A percentile compares a stretch with the other conserved stretches of the same genome.
phyloP scores from a whole-genome alignment of 1,140 invertebrate genomes.

The Reticulitermes speratus region DNA sequence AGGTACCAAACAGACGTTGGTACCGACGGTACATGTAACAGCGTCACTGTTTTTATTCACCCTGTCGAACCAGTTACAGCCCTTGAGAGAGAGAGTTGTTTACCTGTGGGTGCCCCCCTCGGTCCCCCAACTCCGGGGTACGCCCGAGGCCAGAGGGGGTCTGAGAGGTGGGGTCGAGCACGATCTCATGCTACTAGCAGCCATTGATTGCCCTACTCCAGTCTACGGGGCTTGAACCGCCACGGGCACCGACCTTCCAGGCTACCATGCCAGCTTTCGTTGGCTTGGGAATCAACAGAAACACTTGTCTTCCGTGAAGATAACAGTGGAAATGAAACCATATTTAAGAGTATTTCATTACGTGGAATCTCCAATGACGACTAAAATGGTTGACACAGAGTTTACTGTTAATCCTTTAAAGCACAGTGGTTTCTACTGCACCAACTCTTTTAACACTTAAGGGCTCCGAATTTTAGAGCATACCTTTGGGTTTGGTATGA shows the following conservation, averaged over 20 bases:
- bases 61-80: neutral
- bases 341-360: too few relatives aligned
- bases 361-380: too few relatives aligned
- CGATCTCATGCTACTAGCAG: conserved; percentile 8
- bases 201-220: conserved; percentile 7
- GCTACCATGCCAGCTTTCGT: neutral
- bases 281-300: neutral
- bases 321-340: too few relatives aligned
- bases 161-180: neutral
- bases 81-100: neutral
- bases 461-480: too few relatives aligned
- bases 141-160: conserved; percentile 13
- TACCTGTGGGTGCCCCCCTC: conserved; percentile 6
- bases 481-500: too few relatives aligned
- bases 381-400: too few relatives aligned
- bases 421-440: too few relatives aligned
- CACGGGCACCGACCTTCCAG: neutral
- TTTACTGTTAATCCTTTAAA: too few relatives aligned
- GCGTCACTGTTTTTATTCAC: neutral
- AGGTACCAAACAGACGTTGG: too few relatives aligned
- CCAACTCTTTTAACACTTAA: too few relatives aligned
- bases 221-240: neutral
- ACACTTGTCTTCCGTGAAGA: neutral
- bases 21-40: too few relatives aligned
- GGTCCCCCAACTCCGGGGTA: neutral